phyloP scores from a whole-genome alignment of 2,113 vertebrate species.

The Asarcornis scutulata region DNA sequence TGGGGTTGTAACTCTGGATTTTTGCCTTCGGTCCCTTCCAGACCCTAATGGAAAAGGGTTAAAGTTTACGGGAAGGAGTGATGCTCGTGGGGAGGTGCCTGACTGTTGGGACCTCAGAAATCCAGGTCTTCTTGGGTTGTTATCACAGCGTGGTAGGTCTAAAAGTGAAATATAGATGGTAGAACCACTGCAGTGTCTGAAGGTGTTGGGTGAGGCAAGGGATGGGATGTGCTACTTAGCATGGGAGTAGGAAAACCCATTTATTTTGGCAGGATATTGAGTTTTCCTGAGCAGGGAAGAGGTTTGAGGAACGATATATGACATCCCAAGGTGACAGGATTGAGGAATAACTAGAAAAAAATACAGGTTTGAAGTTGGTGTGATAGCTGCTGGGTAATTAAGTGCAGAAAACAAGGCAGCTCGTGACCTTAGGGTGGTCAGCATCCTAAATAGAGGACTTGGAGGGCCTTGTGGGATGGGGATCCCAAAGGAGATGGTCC shows the following conservation, averaged over 20 bases:
- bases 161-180: neutral
- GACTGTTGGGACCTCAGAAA: too few relatives aligned
- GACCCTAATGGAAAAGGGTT: neutral
- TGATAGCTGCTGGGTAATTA: neutral
- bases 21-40: neutral
- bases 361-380: neutral
- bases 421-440: neutral
- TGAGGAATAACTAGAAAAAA: too few relatives aligned
- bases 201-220: too few relatives aligned
- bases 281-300: neutral
- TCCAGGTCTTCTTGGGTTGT: neutral
- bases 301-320: too few relatives aligned
- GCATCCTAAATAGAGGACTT: neutral
- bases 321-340: neutral
- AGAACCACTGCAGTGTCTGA: rapidly evolving
- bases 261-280: neutral
- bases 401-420: rapidly evolving
- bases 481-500: too few relatives aligned
- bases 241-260: neutral
- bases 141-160: neutral
- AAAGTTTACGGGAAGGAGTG: neutral
- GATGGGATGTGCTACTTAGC: rapidly evolving
- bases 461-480: too few relatives aligned
- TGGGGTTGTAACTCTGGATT: neutral
- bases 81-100: neutral